phyloP scores from a whole-genome alignment of 2,797 vertebrate species.

The Channa striata region DNA sequence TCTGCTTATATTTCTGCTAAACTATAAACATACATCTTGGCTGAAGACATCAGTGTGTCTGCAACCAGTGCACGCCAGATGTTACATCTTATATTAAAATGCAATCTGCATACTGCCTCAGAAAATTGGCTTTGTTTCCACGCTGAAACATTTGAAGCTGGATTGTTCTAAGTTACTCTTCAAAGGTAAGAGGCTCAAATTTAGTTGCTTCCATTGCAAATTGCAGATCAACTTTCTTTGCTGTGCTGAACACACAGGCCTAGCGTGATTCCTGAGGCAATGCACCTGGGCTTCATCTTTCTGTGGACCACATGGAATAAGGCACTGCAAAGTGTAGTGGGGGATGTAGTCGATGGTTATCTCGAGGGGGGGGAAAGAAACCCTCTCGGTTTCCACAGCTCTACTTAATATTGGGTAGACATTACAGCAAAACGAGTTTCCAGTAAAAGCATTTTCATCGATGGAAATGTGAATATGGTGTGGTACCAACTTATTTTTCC shows the following conservation, averaged over 20 bases:
- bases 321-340: constrained; percentile 75
- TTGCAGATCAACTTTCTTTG: constrained; percentile 83
- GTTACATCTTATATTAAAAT: constrained; percentile 71
- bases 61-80: constrained; percentile 66
- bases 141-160: constrained; percentile 67
- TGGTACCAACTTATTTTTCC: constrained; percentile 54
- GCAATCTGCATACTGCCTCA: constrained; percentile 68
- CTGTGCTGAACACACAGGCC: constrained; percentile 72
- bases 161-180: constrained; percentile 62
- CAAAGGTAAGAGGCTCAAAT: constrained; percentile 74
- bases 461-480: constrained; percentile 57
- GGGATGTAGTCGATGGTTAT: constrained; percentile 79
- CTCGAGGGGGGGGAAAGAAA: constrained; percentile 65
- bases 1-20: constrained; percentile 19
- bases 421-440: constrained; percentile 62
- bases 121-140: constrained; percentile 59
- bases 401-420: constrained; percentile 56
- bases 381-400: constrained; percentile 65
- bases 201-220: constrained; percentile 80
- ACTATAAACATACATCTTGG: constrained; percentile 1
- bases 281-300: constrained; percentile 86
- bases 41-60: constrained; percentile 39
- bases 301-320: constrained; percentile 77
- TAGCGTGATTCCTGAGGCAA: constrained; percentile 79
- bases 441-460: constrained; percentile 58